Conservation (phyloP, 2,797 vertebrate species). For the Champsocephalus gunnari region DNA sequence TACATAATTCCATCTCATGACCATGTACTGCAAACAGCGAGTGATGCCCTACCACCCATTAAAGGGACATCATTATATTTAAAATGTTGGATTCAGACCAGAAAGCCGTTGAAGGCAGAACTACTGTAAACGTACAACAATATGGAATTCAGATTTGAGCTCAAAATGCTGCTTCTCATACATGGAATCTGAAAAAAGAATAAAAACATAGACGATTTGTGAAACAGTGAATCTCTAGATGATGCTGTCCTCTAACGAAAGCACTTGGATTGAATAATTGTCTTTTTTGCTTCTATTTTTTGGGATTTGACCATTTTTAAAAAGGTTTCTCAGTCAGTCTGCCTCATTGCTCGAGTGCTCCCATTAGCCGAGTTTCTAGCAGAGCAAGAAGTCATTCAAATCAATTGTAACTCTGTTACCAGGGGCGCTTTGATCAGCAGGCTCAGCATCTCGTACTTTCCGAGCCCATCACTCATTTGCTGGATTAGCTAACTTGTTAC, state of each 20-base stretch:
- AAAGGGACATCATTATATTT: conserved; percentile 3
- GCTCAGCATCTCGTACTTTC: conserved; percentile 25
- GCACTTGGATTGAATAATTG: neutral
- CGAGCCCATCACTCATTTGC: conserved; percentile 9
- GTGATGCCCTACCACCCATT: conserved; percentile 22
- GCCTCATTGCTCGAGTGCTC: neutral
- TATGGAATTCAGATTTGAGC: too few relatives aligned
- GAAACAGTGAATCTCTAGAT: neutral
- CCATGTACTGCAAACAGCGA: neutral
- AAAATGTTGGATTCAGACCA: neutral
- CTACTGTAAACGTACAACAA: neutral
- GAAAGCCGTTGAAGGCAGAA: neutral
- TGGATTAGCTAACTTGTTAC: conserved; percentile 14
- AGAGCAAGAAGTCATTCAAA: conserved; percentile 24
- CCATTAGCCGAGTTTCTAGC: conserved; percentile 6
- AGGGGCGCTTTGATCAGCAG: conserved; percentile 17
- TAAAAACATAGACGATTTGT: neutral
- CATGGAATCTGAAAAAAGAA: too few relatives aligned
- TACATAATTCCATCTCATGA: conserved; percentile 1
- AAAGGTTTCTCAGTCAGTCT: neutral
- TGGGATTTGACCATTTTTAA: neutral
- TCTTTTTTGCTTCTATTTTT: neutral
- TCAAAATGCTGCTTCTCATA: too few relatives aligned
- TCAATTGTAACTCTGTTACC: conserved; percentile 22
- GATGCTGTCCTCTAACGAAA: neutral